These are phyloP conservation scores for Ictalurus punctatus DNA, from an alignment of 2,113 vertebrate species.

Conservation along the genomic window DNA sequence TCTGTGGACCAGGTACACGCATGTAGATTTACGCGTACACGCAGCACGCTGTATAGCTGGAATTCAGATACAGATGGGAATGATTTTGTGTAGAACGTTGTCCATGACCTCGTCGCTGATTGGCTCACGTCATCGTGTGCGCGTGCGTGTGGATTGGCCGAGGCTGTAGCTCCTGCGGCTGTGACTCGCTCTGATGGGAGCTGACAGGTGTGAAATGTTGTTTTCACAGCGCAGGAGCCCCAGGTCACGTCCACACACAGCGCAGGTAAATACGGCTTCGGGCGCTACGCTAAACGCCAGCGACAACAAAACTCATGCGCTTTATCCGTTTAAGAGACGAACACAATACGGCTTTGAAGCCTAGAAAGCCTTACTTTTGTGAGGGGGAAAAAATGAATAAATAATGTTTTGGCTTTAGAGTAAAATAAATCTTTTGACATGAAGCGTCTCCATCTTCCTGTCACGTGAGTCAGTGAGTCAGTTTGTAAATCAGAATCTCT, in stretches of 20 bases:
- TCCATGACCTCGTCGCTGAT: not conserved
- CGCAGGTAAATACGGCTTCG: not conserved
- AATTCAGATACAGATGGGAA: not conserved
- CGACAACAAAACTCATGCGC: not conserved
- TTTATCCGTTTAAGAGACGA: not conserved
- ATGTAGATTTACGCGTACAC: not conserved
- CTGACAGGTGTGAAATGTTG: constrained; percentile 48
- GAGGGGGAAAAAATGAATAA: not conserved
- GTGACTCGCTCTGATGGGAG: constrained; percentile 31
- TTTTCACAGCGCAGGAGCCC: constrained; percentile 33
- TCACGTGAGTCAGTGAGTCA: not conserved
- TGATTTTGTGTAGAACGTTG: not conserved
- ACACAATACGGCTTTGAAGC: not conserved
- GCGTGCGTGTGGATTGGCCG: not conserved
- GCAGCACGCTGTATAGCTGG: not conserved
- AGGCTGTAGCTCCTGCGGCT: not conserved
- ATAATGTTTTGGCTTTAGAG: not conserved
- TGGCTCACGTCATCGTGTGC: not conserved
- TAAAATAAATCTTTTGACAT: not conserved
- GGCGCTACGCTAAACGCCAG: too few relatives aligned
- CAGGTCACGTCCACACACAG: constrained; percentile 32
- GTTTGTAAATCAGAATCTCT: not conserved
- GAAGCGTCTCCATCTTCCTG: not conserved
- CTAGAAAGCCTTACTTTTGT: not conserved
- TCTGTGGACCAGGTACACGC: constrained; percentile 88